phyloP scores from a whole-genome alignment of 2,888 invertebrate species.

The Helicoverpa assulta region DNA sequence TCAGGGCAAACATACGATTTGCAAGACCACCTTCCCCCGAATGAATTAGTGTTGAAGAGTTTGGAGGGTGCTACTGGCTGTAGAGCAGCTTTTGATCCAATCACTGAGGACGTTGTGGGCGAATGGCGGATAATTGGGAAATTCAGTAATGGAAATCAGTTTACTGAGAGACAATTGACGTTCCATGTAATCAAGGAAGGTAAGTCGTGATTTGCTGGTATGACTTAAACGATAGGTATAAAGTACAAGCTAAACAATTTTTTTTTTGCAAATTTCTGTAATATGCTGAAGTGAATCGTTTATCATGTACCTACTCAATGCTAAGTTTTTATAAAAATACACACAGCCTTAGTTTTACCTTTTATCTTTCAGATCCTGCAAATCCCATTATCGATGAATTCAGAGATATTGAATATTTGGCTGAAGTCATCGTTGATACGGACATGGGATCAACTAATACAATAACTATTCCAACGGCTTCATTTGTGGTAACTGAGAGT shows the following conservation, averaged over 20 bases:
- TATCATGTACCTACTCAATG: not conserved
- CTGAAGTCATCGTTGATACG: constrained; percentile 42
- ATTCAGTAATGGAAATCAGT: constrained; percentile 65
- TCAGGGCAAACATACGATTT: constrained; percentile 52
- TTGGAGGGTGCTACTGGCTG: constrained; percentile 51
- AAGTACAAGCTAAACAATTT: no score
- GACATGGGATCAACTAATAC: constrained; percentile 59
- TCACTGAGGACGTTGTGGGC: constrained; percentile 65
- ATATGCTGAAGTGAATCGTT: not conserved
- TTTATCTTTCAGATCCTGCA: constrained; percentile 67
- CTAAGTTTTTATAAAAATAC: not conserved
- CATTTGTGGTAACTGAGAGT: constrained; percentile 62
- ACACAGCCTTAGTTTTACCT: not conserved
- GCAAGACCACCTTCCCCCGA: constrained; percentile 11
- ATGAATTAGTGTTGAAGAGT: constrained; percentile 59
- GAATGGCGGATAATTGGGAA: constrained; percentile 71
- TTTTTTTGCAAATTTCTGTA: no score
- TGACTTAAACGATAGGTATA: no score
- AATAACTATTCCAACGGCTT: constrained; percentile 59
- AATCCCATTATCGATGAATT: constrained; percentile 65
- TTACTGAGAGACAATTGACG: constrained; percentile 61
- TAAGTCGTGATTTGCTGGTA: constrained; percentile 33
- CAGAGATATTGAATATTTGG: constrained; percentile 55
- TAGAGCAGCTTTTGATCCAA: constrained; percentile 62
- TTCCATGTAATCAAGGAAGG: constrained; percentile 69